phyloP scores from a whole-genome alignment of 2,113 vertebrate species.

The Menura novaehollandiae region DNA sequence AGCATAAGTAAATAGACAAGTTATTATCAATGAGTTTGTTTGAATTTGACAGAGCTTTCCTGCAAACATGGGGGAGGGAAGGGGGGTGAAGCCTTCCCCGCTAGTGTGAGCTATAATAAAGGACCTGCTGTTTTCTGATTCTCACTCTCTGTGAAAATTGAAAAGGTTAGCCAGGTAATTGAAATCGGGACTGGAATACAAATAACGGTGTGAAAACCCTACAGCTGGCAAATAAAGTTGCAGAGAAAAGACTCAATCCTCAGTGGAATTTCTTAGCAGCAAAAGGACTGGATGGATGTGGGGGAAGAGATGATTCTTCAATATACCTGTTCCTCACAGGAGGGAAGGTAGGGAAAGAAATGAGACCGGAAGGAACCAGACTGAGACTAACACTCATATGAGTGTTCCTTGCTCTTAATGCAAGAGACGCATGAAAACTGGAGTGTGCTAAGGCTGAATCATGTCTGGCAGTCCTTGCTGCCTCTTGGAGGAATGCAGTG shows the following conservation, averaged over 20 bases:
- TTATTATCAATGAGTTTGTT: slow-evolving; percentile 48
- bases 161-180: slow-evolving; percentile 68
- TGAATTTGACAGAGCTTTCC: slow-evolving; percentile 44
- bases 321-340: neutral
- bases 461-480: neutral
- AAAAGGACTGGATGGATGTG: neutral
- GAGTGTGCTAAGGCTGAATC: neutral
- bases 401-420: neutral
- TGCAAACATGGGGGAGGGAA: slow-evolving; percentile 7
- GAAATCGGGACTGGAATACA: slow-evolving; percentile 66
- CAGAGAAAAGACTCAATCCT: neutral
- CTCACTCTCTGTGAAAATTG: slow-evolving; percentile 60
- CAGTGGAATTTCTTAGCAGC: neutral
- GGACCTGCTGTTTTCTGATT: slow-evolving; percentile 46
- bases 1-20: slow-evolving; percentile 41
- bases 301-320: neutral
- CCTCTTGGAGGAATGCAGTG: neutral
- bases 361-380: neutral
- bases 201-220: neutral
- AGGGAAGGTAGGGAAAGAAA: neutral
- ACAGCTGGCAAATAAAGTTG: slow-evolving; percentile 19
- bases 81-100: neutral
- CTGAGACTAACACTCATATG: neutral
- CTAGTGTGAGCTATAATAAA: slow-evolving; percentile 42
- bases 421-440: neutral